phyloP scores from a whole-genome alignment of 1,140 invertebrate species.

The Physella acuta region DNA sequence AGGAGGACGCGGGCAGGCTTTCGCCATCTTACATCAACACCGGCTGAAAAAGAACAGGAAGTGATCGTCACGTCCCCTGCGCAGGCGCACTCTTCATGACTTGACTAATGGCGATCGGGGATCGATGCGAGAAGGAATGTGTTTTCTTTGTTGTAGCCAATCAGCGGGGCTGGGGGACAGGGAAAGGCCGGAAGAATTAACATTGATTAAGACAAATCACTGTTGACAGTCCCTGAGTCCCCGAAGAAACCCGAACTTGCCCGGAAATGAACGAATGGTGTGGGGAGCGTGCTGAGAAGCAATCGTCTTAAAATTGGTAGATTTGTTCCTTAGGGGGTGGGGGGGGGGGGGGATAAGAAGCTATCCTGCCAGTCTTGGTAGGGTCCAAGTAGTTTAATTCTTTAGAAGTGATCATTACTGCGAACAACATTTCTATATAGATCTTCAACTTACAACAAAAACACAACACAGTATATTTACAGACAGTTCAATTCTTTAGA shows the following conservation, averaged over 20 bases:
- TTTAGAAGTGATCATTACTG: too few relatives aligned
- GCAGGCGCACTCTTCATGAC: conserved; percentile 15
- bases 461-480: too few relatives aligned
- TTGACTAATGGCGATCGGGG: conserved; percentile 19
- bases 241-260: conserved; percentile 27
- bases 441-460: too few relatives aligned
- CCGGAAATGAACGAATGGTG: conserved; percentile 33
- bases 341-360: background rate
- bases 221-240: conserved; percentile 31
- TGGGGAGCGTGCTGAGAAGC: conserved; percentile 10
- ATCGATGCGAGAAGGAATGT: conserved; percentile 11
- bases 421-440: too few relatives aligned
- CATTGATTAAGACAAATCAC: conserved; percentile 39
- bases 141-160: conserved; percentile 29
- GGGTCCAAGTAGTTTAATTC: too few relatives aligned
- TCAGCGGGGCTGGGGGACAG: conserved; percentile 21
- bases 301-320: background rate
- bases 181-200: conserved; percentile 33
- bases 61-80: conserved; percentile 19
- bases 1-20: background rate
- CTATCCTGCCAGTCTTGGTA: too few relatives aligned
- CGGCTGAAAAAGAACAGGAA: conserved; percentile 19
- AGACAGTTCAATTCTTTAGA: too few relatives aligned
- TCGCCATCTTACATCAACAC: conserved; percentile 1
- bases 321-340: background rate